A percentile compares a stretch with the other conserved stretches of the same genome.
phyloP scores from a whole-genome alignment of 2,888 invertebrate genomes.

The Blastobasis lacticolella region DNA sequence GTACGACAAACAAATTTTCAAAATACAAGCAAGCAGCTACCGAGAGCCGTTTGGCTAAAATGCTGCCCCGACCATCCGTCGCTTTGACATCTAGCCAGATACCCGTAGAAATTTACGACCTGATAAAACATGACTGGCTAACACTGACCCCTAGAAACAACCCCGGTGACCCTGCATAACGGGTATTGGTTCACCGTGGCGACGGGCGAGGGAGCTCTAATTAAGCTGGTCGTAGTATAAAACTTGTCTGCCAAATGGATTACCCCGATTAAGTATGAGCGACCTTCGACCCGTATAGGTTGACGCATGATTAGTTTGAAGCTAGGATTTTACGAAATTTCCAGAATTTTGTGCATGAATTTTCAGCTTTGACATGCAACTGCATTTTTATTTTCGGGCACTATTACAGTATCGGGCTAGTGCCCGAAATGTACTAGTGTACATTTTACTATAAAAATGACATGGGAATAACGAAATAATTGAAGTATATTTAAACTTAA shows the following conservation, averaged over 20 bases:
- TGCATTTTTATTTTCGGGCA: too few species aligned
- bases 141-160: slow-evolving; percentile 37
- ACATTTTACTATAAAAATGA: too few species aligned
- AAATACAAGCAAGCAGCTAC: slow-evolving; percentile 6
- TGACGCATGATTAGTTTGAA: slow-evolving; percentile 52
- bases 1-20: too few species aligned
- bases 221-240: slow-evolving; percentile 39
- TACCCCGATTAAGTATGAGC: slow-evolving; percentile 63
- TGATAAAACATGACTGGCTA: slow-evolving; percentile 56
- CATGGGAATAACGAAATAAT: too few species aligned
- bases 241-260: slow-evolving; percentile 65
- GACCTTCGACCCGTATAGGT: slow-evolving; percentile 55
- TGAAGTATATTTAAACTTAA: too few species aligned
- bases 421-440: too few species aligned
- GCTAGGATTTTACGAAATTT: slow-evolving; percentile 27
- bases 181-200: slow-evolving; percentile 12
- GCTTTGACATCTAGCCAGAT: slow-evolving; percentile 57
- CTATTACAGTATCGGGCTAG: too few species aligned
- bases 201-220: slow-evolving; percentile 29
- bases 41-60: slow-evolving; percentile 36
- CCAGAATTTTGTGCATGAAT: slow-evolving; percentile 7
- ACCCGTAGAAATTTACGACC: slow-evolving; percentile 63
- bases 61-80: slow-evolving; percentile 47
- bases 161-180: slow-evolving; percentile 20
- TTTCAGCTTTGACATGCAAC: not conserved